Base-by-base conservation (phyloP, 2,797 vertebrate species). In the Cyclura pinguis region DNA sequence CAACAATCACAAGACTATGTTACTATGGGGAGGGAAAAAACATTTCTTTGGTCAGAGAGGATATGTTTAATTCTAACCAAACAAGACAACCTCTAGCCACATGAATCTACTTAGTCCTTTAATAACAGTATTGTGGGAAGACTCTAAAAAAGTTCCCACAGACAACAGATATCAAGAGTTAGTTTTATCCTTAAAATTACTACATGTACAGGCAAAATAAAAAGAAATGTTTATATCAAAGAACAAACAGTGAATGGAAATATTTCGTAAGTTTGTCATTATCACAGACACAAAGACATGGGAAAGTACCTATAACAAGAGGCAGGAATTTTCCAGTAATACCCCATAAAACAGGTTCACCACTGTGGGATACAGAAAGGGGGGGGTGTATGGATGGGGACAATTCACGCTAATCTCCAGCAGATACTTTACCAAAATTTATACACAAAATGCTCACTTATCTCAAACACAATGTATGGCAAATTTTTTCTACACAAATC, bases 141-240 rank as follows among this genome's bases (percentile, higher is more conserved):
- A 38, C 78, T 69, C 55, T 78, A 50, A 2, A 55, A 86, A 6
- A 0, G 92, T 96, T 96, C 94, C 95, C 96, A 96, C 0, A 81
- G 94, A 91, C 87, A 93, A 92, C 78, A 78, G 84, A 4, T 81
- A 90, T 87, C 94, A 90, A 81, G 52, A 0, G 1, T 89, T 93
- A 94, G 94, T 57, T 95, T 95, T 93, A 93, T 90, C 92, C 92
- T 93, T 94, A 93, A 87, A 88, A 89, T 92, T 84, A 84, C 57
- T 84, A 80, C 42, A 13, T 87, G 74, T 50, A 62, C n/a, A 84
- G 81, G 5, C 85, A 87, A 89, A 89, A 80, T 42, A 78, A 76
- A 84, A 78, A 55, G 12, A 90, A 76, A 90, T 13, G 29, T 80
- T 86, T 90, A 74, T 80, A 90, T 81, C 73, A 84, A 88, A 84